phyloP scores from a whole-genome alignment of 2,797 vertebrate genomes.

The Babyrousa celebensis region DNA sequence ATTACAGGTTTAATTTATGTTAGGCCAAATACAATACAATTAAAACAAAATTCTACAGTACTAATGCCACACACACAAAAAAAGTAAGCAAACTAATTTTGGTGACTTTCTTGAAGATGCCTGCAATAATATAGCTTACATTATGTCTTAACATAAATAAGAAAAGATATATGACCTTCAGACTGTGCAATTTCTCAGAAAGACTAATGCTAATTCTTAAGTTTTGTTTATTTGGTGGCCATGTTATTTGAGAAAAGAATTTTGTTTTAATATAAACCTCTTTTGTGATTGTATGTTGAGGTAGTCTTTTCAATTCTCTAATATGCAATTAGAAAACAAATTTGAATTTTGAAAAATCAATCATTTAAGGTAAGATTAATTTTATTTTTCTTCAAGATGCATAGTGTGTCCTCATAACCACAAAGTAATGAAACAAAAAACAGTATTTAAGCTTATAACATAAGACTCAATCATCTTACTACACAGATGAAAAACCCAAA shows the following conservation, averaged over 20 bases:
- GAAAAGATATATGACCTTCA: background rate
- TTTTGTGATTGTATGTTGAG: background rate
- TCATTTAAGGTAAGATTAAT: background rate
- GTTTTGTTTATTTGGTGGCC: background rate
- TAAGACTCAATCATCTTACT: conserved; percentile 7
- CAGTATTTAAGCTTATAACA: background rate
- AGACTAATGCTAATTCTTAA: background rate
- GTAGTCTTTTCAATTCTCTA: background rate
- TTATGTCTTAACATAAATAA: conserved; percentile 22
- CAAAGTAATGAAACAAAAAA: conserved; percentile 28
- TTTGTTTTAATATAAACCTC: background rate
- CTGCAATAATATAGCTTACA: background rate
- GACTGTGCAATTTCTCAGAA: conserved; percentile 11
- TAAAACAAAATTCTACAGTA: conserved; percentile 64
- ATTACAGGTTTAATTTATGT: conserved; percentile 69
- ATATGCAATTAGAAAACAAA: conserved; percentile 39
- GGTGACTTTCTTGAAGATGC: background rate
- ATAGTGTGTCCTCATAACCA: background rate
- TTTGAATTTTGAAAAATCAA: background rate
- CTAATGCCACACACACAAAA: background rate
- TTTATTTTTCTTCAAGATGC: conserved; percentile 22
- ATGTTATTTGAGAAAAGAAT: conserved; percentile 49
- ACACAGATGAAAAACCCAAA: background rate
- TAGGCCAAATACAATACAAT: background rate
- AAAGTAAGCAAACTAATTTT: conserved; percentile 50